Evolutionary conservation across 2,113 vertebrate genomes (phyloP).

Genomic region (Corythornis vintsioides): DNA sequence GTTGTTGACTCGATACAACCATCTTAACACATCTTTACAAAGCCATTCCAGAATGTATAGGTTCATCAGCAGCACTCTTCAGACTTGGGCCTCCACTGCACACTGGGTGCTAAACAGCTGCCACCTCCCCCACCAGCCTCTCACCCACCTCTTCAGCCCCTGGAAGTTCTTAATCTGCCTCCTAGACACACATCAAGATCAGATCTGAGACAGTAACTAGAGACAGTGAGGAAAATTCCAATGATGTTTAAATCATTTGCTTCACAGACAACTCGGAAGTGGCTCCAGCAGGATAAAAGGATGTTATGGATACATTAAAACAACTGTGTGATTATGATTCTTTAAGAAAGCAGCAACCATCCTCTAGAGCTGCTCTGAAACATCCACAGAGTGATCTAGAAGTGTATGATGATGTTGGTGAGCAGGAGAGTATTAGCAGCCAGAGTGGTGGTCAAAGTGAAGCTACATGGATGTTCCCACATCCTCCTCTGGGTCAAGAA

Average conservation of each 20-base stretch:
- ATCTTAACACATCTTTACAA: background rate
- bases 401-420: constrained; percentile 87
- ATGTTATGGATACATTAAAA: constrained; percentile 91
- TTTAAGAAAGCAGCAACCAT: constrained; percentile 76
- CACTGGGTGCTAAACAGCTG: no score
- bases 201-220: no score
- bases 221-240: background rate
- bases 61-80: background rate
- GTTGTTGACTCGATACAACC: background rate
- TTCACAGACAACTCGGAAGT: constrained; percentile 92
- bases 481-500: no score
- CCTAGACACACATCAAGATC: no score
- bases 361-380: background rate
- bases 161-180: no score
- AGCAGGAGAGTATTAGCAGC: constrained; percentile 72
- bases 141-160: no score
- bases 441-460: no score
- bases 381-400: constrained; percentile 77
- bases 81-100: no score
- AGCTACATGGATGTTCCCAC: no score
- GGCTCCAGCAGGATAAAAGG: constrained; percentile 87
- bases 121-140: no score
- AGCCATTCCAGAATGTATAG: background rate
- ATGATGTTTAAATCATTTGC: constrained; percentile 88
- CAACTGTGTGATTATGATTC: constrained; percentile 87